These are phyloP conservation scores for Lanistes nyassanus DNA, from an alignment of 1,140 invertebrate species.

Conservation along the genomic window DNA sequence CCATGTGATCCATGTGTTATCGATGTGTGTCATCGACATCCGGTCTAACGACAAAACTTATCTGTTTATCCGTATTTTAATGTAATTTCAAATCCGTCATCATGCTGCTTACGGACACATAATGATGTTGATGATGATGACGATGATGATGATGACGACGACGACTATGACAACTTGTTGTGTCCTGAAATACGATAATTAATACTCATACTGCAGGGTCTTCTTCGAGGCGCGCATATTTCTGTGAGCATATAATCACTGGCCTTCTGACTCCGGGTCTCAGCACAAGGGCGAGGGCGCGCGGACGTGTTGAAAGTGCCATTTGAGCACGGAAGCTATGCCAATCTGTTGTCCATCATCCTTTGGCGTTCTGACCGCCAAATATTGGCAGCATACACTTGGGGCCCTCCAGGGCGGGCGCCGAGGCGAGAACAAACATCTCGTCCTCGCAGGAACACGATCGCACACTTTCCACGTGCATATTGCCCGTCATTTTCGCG, in stretches of 20 bases:
- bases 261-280: not conserved
- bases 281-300: not conserved
- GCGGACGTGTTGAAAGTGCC: constrained; percentile 6
- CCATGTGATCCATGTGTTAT: no score
- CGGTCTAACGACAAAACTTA: no score
- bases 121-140: not conserved
- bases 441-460: not conserved
- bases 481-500: not conserved
- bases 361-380: constrained; percentile 7
- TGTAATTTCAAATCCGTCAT: no score
- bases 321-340: constrained; percentile 18
- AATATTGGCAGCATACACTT: constrained; percentile 20
- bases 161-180: not conserved
- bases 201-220: not conserved
- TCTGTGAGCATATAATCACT: not conserved
- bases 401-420: no score
- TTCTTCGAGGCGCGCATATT: not conserved
- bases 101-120: no score
- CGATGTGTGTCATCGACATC: no score
- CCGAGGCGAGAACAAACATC: constrained; percentile 9
- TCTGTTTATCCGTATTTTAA: no score
- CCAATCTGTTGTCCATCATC: constrained; percentile 17
- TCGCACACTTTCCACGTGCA: constrained; percentile 10
- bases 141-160: not conserved
- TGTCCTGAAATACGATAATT: not conserved